Evolutionary conservation across 2,888 invertebrate genomes (phyloP).

Genomic region (Taphrorychus bicolor): DNA sequence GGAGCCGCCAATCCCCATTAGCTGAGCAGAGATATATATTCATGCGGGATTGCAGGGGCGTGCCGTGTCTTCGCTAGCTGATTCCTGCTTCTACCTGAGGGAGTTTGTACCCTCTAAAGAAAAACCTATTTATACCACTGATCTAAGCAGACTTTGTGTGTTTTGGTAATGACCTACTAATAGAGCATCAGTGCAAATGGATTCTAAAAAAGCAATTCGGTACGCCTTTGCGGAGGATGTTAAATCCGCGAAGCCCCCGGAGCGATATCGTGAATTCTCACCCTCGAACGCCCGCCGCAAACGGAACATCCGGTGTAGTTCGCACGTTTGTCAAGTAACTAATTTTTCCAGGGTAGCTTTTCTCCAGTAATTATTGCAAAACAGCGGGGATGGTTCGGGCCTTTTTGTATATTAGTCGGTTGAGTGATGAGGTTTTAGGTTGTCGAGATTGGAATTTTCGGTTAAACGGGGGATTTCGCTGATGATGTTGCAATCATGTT

Average conservation of each 20-base stretch:
- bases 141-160: too few species aligned
- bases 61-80: conserved; percentile 47
- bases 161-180: too few species aligned
- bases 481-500: not conserved
- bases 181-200: not conserved
- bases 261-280: conserved; percentile 35
- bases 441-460: conserved; percentile 25
- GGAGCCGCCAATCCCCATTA: conserved; percentile 61
- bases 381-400: conserved; percentile 24
- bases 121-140: too few species aligned
- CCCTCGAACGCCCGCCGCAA: conserved; percentile 31
- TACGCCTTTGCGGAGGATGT: conserved; percentile 58
- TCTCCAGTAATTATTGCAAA: conserved; percentile 37
- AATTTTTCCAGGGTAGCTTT: conserved; percentile 40
- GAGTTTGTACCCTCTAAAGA: too few species aligned
- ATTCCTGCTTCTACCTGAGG: conserved; percentile 13
- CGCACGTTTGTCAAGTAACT: conserved; percentile 43
- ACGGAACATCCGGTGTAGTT: conserved; percentile 36
- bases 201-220: not conserved
- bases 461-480: not conserved
- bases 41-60: conserved; percentile 31
- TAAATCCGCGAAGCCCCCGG: conserved; percentile 33
- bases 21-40: conserved; percentile 52
- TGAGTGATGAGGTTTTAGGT: conserved; percentile 29
- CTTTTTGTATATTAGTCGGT: conserved; percentile 29